phyloP scores from a whole-genome alignment of 2,113 vertebrate genomes.

The Micronycteris hirsuta region DNA sequence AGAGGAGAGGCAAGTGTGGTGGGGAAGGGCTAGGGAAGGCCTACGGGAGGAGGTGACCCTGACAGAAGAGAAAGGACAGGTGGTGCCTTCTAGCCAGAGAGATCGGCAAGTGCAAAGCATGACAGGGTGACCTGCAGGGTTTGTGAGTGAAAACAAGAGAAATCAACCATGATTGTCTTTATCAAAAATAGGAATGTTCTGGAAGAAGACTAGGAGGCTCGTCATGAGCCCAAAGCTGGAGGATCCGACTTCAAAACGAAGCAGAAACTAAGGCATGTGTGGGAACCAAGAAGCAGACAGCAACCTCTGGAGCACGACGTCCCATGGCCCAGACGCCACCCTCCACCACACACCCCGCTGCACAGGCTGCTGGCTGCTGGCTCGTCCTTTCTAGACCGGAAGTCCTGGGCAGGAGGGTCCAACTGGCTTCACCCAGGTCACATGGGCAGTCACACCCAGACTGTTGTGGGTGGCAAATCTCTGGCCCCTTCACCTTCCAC shows the following conservation, averaged over 20 bases:
- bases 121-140: accelerated
- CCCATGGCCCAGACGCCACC: no score
- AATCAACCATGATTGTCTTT: not conserved
- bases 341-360: no score
- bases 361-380: not conserved
- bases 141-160: not conserved
- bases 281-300: not conserved
- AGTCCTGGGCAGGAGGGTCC: not conserved
- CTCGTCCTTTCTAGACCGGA: not conserved
- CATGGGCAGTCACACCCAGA: not conserved
- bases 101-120: not conserved
- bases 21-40: not conserved
- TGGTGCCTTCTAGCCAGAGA: not conserved
- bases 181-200: not conserved
- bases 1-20: not conserved
- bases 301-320: not conserved
- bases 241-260: not conserved
- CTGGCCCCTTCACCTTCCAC: not conserved
- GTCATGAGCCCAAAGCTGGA: not conserved
- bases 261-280: not conserved
- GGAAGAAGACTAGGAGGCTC: not conserved
- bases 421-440: not conserved
- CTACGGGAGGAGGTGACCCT: not conserved
- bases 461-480: not conserved
- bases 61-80: not conserved